Evolutionary conservation across 2,888 invertebrate species (phyloP), one percentile per base, ranked within the genome.

Genomic region (Hedychridium roseum): DNA sequence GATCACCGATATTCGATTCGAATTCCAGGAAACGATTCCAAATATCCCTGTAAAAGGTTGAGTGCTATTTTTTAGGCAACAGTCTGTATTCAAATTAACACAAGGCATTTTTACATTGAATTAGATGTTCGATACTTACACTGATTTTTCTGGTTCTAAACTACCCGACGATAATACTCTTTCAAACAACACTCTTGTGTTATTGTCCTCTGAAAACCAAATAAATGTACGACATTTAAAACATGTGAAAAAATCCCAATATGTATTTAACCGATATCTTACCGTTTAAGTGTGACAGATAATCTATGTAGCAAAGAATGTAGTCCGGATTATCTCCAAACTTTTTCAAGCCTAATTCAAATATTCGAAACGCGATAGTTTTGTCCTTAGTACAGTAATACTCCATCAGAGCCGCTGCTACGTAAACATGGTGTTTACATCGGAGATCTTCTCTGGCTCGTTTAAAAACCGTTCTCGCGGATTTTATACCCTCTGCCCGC

Each of bases 11-110:
- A 70, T 97, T 96, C 37, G 96, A 95, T 80, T 99, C 99, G 78
- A 99, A 99, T 78, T 99, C 97, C 61, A 99, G 82, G 78, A 99
- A 99, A 52, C 93, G 84, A 81, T 98, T 97, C 99, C 99, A 99
- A 46, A 99, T 95, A 74, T 98, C 97, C 4, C 90, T 90, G 76
- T 40, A 81, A 60, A 9, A 36, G n/a, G n/a, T n/a, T n/a, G n/a
- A n/a, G n/a, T n/a, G n/a, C n/a, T n/a, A n/a, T n/a, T n/a, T n/a
- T n/a, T n/a, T n/a, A n/a, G n/a, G n/a, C n/a, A n/a, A n/a, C n/a
- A n/a, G n/a, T n/a, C n/a, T n/a, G n/a, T n/a, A n/a, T n/a, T n/a
- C n/a, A n/a, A n/a, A n/a, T n/a, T n/a, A n/a, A n/a, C n/a, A n/a
- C n/a, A n/a, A n/a, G n/a, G n/a, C n/a, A n/a, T n/a, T n/a, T 11